A percentile compares a stretch with the other conserved stretches of the same genome.
Evolutionary conservation across 2,797 vertebrate species (phyloP).

Genomic region (Typhlichthys subterraneus): DNA sequence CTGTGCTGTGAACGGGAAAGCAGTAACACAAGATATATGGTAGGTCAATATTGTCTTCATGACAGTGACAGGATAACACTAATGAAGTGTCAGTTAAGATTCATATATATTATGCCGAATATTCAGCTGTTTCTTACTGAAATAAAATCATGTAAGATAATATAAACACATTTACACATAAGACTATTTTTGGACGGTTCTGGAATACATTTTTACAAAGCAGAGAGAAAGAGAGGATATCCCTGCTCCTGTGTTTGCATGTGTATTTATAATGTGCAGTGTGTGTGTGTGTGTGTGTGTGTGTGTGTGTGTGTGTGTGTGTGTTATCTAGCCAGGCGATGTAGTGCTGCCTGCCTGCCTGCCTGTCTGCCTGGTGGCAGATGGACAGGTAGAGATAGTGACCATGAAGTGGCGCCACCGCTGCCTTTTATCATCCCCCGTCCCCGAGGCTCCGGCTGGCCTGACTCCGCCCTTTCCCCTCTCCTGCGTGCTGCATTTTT

Average conservation of each 20-base stretch:
- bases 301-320: slow-evolving; percentile 18
- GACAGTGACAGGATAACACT: too few relatives aligned
- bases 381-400: slow-evolving; percentile 82
- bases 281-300: too few relatives aligned
- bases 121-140: too few relatives aligned
- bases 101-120: too few relatives aligned
- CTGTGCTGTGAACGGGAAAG: slow-evolving; percentile 36
- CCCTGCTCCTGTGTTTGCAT: slow-evolving; percentile 3
- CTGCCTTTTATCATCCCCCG: slow-evolving; percentile 72
- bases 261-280: slow-evolving; percentile 23
- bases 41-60: slow-evolving; percentile 22
- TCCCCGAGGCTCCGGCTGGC: slow-evolving; percentile 72
- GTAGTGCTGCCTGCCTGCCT: slow-evolving; percentile 12
- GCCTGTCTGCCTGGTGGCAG: slow-evolving; percentile 71
- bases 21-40: slow-evolving; percentile 8
- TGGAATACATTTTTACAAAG: not conserved
- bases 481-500: slow-evolving; percentile 78
- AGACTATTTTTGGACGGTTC: not conserved
- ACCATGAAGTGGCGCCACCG: slow-evolving; percentile 72
- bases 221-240: slow-evolving; percentile 1
- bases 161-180: slow-evolving; percentile 14
- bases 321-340: slow-evolving; percentile 59
- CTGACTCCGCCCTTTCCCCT: slow-evolving; percentile 57
- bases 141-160: slow-evolving; percentile 4
- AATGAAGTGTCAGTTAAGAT: too few relatives aligned